Evolutionary conservation across 2,797 vertebrate species (phyloP), one percentile per base, ranked within the genome.

Genomic region (Octomys mimax): DNA sequence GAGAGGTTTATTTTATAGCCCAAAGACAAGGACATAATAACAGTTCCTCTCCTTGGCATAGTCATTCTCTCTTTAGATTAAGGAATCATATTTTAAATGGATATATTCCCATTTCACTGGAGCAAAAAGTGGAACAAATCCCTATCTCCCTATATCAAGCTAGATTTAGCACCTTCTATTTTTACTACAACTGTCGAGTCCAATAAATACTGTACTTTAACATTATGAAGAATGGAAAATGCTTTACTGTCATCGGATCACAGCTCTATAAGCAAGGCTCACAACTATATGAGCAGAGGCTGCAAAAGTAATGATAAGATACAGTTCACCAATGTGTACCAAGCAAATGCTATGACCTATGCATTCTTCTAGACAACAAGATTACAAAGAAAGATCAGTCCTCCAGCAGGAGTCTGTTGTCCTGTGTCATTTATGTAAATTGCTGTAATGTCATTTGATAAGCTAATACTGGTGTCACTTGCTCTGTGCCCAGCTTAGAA

Each of bases 171-270:
- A 14, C 8, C 5, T 89, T 89, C 36, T 31, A 52, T 22, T 92
- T 95, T 84, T 21, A 42, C 52, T 83, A 75, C 24, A 2, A 42
- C 46, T 81, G 42, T 92, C 49, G 71, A 16, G 28, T 26, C 54
- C 49, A 57, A 78, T 16, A 62, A 87, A 94, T 85, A 79, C 10
- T 57, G 10, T 75, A 42, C 28, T 70, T 26, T 95, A 71, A 95
- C 68, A 87, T 90, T 59, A 84, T 9, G 92, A 95, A 89, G 57
- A 49, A 68, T 64, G 84, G 21, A 88, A 94, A 90, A 87, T 88
- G n/a, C 4, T 89, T 93, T 84, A 31, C 81, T 71, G 75, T 93
- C 18, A 16, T 19, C 83, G 70, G 57, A 82, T 75, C 62, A 46
- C 70, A 94, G 75, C 6, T 57, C 42, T 19, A 82, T 70, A 89